Evolutionary conservation across 2,113 vertebrate species (phyloP).

Genomic region (Poeciliopsis occidentalis): DNA sequence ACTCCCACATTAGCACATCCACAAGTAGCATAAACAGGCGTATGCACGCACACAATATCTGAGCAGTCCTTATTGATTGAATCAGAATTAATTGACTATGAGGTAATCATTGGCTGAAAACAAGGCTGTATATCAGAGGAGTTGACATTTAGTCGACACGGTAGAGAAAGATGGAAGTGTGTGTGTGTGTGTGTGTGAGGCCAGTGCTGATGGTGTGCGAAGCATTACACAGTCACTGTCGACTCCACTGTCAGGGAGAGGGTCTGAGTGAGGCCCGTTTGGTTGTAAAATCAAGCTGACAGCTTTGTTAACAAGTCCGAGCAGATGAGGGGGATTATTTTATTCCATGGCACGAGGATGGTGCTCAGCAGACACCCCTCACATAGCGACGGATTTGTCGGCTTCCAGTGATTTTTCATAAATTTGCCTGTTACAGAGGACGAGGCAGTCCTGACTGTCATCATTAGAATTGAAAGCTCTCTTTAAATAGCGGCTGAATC

Average conservation of each 20-base stretch:
- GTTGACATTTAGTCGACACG: conserved; percentile 70
- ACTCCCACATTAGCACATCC: conserved; percentile 5
- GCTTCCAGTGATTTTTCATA: conserved; percentile 52
- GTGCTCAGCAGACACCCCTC: conserved; percentile 64
- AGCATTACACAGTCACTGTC: conserved; percentile 34
- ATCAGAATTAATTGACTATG: conserved; percentile 84
- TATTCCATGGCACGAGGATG: conserved; percentile 78
- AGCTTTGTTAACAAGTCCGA: conserved; percentile 87
- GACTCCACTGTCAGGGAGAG: conserved; percentile 67
- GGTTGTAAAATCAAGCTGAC: conserved; percentile 83
- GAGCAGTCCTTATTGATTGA: conserved; percentile 79
- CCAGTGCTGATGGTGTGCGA: conserved; percentile 38
- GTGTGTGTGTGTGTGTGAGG: conserved; percentile 4
- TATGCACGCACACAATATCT: conserved; percentile 38
- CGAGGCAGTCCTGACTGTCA: conserved; percentile 37
- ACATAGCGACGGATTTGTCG: conserved; percentile 62
- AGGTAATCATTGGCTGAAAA: conserved; percentile 86
- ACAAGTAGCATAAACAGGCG: conserved; percentile 23
- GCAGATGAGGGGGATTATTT: conserved; percentile 87
- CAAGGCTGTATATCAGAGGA: conserved; percentile 74
- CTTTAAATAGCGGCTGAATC: conserved; percentile 8
- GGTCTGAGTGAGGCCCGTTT: conserved; percentile 84
- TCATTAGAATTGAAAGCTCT: conserved; percentile 7
- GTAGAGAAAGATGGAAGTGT: conserved; percentile 33
- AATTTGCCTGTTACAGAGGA: conserved; percentile 23